phyloP scores from a whole-genome alignment of 1,140 invertebrate genomes.

The Drosophila baimaii region DNA sequence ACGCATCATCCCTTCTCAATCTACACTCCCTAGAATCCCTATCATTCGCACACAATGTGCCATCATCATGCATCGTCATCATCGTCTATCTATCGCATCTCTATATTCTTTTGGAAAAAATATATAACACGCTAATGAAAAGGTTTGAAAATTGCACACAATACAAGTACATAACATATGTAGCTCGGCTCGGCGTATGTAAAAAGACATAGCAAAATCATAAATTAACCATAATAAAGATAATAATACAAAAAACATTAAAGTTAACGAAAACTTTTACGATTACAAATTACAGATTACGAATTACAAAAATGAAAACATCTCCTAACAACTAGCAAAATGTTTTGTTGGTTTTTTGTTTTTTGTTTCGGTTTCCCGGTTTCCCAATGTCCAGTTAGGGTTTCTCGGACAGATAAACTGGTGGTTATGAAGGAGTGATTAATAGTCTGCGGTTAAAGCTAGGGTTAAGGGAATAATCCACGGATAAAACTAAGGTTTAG shows the following conservation, averaged over 20 bases:
- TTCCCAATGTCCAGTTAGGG: conserved; percentile 1
- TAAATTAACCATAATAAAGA: conserved; percentile 81
- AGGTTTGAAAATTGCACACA: conserved; percentile 79
- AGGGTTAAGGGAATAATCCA: too few relatives aligned
- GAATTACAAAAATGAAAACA: conserved; percentile 57
- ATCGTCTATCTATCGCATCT: conserved; percentile 39
- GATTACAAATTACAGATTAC: conserved; percentile 56
- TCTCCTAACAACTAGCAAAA: conserved; percentile 50
- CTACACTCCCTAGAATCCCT: conserved; percentile 42
- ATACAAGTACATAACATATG: conserved; percentile 63
- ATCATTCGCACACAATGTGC: conserved; percentile 51
- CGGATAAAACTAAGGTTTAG: too few relatives aligned
- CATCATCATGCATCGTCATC: conserved; percentile 53
- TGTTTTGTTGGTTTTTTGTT: conserved; percentile 36
- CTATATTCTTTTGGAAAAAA: conserved; percentile 74
- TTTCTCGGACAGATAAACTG: neutral
- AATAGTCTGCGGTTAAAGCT: too few relatives aligned
- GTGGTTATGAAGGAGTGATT: too few relatives aligned
- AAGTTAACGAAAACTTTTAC: conserved; percentile 50
- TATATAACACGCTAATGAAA: conserved; percentile 77
- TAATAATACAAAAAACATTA: conserved; percentile 80
- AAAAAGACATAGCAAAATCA: conserved; percentile 65
- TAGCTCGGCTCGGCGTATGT: conserved; percentile 48
- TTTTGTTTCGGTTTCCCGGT: conserved; percentile 11
- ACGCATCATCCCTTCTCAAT: conserved; percentile 77